Conservation (phyloP, 2,113 vertebrate genomes). For the Megaleporinus macrocephalus region DNA sequence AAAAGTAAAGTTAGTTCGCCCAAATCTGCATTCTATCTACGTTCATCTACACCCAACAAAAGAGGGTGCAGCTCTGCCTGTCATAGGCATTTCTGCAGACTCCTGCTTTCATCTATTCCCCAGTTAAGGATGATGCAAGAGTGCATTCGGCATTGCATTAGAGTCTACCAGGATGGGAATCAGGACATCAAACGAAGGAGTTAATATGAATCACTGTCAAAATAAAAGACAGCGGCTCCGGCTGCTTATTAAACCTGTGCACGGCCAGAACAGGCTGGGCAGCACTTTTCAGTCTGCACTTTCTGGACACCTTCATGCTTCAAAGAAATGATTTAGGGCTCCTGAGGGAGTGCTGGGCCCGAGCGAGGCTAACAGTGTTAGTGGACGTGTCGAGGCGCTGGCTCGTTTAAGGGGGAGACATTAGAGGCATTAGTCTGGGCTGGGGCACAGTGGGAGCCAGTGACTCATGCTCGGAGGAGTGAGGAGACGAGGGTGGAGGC, state of each 20-base stretch:
- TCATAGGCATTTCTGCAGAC: not conserved
- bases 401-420: not conserved
- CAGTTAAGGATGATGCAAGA: not conserved
- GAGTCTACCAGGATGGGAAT: not conserved
- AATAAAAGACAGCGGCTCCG: not conserved
- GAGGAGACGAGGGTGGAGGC: constrained; percentile 55
- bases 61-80: not conserved
- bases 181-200: not conserved
- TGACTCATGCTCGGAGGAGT: constrained; percentile 18
- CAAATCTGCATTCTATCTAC: not conserved
- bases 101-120: not conserved
- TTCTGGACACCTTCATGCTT: not conserved
- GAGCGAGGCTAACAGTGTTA: not conserved
- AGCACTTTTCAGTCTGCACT: not conserved
- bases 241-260: constrained; percentile 4
- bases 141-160: not conserved
- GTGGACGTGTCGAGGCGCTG: not conserved
- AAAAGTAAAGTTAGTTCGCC: not conserved
- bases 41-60: not conserved
- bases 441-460: constrained; percentile 41
- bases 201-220: not conserved
- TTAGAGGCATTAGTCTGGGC: constrained; percentile 34
- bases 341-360: not conserved
- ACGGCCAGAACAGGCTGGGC: not conserved
- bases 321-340: constrained; percentile 1